Percentiles rank a stretch among this genome's conserved stretches.
phyloP scores from a whole-genome alignment of 2,888 invertebrate genomes.

The Oscheius sp. region DNA sequence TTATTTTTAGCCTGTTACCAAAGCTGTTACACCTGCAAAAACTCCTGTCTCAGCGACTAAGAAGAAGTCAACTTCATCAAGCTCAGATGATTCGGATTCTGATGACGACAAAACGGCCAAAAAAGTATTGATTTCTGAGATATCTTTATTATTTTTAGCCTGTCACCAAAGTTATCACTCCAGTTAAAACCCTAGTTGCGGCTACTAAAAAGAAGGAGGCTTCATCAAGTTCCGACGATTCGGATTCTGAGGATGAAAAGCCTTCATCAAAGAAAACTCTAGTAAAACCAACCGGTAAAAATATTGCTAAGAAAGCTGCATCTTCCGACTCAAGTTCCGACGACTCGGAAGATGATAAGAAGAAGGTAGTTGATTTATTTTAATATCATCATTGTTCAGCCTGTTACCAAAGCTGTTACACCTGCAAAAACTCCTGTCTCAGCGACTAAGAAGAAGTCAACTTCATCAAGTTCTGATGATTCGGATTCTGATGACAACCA shows the following conservation, averaged over 20 bases:
- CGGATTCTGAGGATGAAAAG: slow-evolving; percentile 28
- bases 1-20: neutral
- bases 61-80: slow-evolving; percentile 9
- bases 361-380: slow-evolving; percentile 30
- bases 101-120: slow-evolving; percentile 26
- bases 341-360: slow-evolving; percentile 16
- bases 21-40: neutral
- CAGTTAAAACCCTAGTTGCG: neutral
- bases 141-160: neutral
- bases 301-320: slow-evolving; percentile 15
- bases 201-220: slow-evolving; percentile 32
- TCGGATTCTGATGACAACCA: slow-evolving; percentile 5
- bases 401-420: neutral
- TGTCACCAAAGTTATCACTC: neutral
- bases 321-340: slow-evolving; percentile 23
- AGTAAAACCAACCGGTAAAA: neutral
- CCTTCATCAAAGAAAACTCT: slow-evolving; percentile 6
- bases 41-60: neutral
- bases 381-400: slow-evolving; percentile 13
- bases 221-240: slow-evolving; percentile 13
- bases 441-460: slow-evolving; percentile 41
- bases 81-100: slow-evolving; percentile 36
- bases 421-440: slow-evolving; percentile 3
- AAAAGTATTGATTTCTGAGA: slow-evolving; percentile 34
- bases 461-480: slow-evolving; percentile 37